Conservation (phyloP, 2,888 invertebrate species). For the Cheilosia vernalis region DNA sequence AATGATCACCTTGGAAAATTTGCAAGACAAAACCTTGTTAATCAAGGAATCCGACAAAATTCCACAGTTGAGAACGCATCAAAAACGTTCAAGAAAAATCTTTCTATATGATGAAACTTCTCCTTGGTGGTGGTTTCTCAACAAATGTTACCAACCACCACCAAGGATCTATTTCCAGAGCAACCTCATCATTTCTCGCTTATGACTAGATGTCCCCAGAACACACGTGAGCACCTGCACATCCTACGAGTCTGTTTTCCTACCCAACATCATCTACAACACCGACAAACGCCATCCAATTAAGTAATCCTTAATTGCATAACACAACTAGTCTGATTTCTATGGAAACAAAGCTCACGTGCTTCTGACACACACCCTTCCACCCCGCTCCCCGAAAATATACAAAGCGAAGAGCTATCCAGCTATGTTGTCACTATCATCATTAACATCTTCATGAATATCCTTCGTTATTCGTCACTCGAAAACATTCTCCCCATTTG, state of each 20-base stretch:
- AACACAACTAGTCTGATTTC: constrained; percentile 39
- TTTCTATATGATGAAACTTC: too few relatives aligned
- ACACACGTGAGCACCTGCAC: neutral
- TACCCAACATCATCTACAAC: constrained; percentile 21
- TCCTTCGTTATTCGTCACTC: constrained; percentile 70
- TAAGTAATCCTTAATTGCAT: constrained; percentile 61
- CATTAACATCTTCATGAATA: constrained; percentile 71
- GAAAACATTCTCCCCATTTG: constrained; percentile 26
- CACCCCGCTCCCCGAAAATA: constrained; percentile 6
- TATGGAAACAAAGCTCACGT: constrained; percentile 40
- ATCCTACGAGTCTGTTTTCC: neutral
- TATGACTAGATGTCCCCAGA: neutral
- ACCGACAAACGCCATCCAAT: constrained; percentile 63
- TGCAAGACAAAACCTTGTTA: too few relatives aligned
- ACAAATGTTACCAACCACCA: too few relatives aligned
- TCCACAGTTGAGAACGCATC: too few relatives aligned
- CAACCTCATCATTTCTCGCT: neutral
- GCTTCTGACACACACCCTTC: neutral
- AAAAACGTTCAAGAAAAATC: too few relatives aligned
- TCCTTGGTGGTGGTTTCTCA: too few relatives aligned
- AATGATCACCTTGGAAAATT: too few relatives aligned
- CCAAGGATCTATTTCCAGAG: neutral
- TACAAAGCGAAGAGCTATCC: constrained; percentile 42
- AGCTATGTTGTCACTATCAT: constrained; percentile 52
- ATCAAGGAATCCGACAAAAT: too few relatives aligned